Base-by-base conservation (phyloP, 1,140 invertebrate genomes). In the Leucophenga varia region DNA sequence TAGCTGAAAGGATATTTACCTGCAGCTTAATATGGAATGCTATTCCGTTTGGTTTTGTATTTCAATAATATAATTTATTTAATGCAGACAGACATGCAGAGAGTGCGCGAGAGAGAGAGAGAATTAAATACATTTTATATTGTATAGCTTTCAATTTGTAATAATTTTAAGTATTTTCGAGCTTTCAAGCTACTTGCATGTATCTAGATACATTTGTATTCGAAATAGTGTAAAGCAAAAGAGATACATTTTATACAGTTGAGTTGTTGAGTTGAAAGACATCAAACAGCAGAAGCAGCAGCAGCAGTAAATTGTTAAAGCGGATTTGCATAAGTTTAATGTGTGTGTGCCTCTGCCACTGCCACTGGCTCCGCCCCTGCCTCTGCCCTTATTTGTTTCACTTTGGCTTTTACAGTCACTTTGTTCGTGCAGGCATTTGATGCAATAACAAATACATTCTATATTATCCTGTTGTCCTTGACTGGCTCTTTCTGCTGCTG, bases 11-110 rank as follows among this genome's bases (percentile, higher is more conserved):
- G 8, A 34, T 34, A 14, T 14, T 5, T 34, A 34, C 32, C 4
- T 46, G 19, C 34, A 43, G 18, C 30, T 14, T 2, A 31, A 32
- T 28, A 7, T 5, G 18, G 7, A 41, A 6, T 37, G 9, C 42
- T 46, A 35, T 41, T 55, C 32, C 39, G 47, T 22, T 22, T 47
- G 21, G 36, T 30, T 20, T 30, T 12, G 28, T n/a, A n/a, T n/a
- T n/a, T 30, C 12, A 30, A 8, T 28, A 37, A 14, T 25, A 5
- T n/a, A 38, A 32, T 21, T 28, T 32, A 22, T 41, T 16, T 17
- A 12, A 41, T 6, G 10, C 21, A 49, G 43, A 19, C 25, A 30
- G 28, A 35, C 17, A 36, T 43, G 20, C 48, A 30, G n/a, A n/a
- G n/a, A n/a, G n/a, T n/a, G n/a, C n/a, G n/a, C n/a, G n/a, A n/a